Conservation (phyloP, 2,113 vertebrate genomes). For the Callaeas wilsoni region DNA sequence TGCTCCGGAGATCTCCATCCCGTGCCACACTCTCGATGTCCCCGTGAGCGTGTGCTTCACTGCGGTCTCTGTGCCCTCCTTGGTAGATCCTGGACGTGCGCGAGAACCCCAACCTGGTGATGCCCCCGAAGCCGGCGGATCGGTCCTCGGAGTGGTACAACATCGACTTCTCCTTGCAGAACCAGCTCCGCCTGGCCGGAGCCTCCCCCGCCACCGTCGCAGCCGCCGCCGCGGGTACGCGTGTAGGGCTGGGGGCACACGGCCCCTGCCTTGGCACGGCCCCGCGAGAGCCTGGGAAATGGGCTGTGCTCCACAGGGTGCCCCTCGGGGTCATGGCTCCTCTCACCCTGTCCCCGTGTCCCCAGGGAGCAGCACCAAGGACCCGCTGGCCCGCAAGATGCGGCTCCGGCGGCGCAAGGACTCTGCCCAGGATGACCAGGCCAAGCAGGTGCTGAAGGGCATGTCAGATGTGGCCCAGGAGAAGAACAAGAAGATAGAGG, state of each 20-base stretch:
- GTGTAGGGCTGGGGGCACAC: fast-evolving
- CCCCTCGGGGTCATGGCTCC: neutral
- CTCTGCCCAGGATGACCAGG: slow-evolving; percentile 91
- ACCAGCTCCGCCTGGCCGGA: slow-evolving; percentile 91
- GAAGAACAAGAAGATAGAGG: slow-evolving; percentile 92
- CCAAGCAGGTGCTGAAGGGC: slow-evolving; percentile 97
- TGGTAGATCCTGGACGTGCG: slow-evolving; percentile 89
- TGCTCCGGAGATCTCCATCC: fast-evolving
- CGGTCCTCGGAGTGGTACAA: slow-evolving; percentile 90
- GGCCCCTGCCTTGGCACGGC: neutral
- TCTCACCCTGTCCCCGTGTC: neutral
- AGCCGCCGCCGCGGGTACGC: slow-evolving; percentile 80
- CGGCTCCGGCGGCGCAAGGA: slow-evolving; percentile 90
- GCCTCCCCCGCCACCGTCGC: slow-evolving; percentile 93
- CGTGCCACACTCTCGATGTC: fast-evolving
- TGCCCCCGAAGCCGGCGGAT: slow-evolving; percentile 93
- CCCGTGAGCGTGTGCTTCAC: fast-evolving
- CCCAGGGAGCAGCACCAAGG: slow-evolving; percentile 75
- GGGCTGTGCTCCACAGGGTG: fast-evolving
- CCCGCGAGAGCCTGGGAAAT: neutral
- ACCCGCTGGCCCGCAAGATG: slow-evolving; percentile 92
- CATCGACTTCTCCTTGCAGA: slow-evolving; percentile 97
- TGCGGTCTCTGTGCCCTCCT: neutral
- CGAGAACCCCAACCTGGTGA: slow-evolving; percentile 94
- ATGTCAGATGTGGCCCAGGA: slow-evolving; percentile 96